Evolutionary conservation across 2,888 invertebrate species (phyloP).

Genomic region (Dysmachus trigonus): DNA sequence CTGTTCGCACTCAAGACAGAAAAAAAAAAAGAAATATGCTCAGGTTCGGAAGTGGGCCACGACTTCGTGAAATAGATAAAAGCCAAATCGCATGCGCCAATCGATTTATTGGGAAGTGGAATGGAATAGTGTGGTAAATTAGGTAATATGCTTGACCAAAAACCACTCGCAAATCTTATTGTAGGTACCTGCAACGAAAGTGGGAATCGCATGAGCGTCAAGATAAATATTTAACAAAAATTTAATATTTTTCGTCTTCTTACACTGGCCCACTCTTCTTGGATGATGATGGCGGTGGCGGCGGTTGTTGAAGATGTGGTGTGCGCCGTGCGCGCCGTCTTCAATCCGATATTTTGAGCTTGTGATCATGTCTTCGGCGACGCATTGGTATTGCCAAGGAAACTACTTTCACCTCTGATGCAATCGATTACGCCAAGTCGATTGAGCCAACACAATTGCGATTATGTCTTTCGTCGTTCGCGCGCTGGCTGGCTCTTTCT

Average conservation of each 20-base stretch:
- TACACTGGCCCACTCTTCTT: not conserved
- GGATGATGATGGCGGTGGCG: not conserved
- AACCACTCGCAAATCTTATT: not conserved
- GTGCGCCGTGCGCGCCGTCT: not conserved
- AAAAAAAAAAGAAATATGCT: not conserved
- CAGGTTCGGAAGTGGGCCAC: conserved; percentile 35
- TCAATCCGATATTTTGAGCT: not conserved
- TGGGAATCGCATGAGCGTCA: not conserved
- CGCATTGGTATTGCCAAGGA: conserved; percentile 31
- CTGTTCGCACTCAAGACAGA: not conserved
- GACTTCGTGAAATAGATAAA: conserved; percentile 15
- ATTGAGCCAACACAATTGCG: conserved; percentile 34
- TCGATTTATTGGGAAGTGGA: conserved; percentile 8
- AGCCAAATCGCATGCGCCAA: not conserved
- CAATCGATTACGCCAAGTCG: conserved; percentile 50
- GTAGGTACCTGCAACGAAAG: not conserved
- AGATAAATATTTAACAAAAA: not conserved
- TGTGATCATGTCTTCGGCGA: not conserved
- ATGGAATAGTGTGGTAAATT: conserved; percentile 32
- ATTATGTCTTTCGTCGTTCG: not conserved
- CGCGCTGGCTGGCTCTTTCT: not conserved
- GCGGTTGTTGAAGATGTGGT: not conserved
- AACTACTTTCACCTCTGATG: conserved; percentile 52
- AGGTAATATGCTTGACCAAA: conserved; percentile 19
- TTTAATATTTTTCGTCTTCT: not conserved